These are phyloP conservation scores for Anthopleura xanthogrammica DNA, from an alignment of 92 coral and sea anemone genomes.

Conservation along the genomic window DNA sequence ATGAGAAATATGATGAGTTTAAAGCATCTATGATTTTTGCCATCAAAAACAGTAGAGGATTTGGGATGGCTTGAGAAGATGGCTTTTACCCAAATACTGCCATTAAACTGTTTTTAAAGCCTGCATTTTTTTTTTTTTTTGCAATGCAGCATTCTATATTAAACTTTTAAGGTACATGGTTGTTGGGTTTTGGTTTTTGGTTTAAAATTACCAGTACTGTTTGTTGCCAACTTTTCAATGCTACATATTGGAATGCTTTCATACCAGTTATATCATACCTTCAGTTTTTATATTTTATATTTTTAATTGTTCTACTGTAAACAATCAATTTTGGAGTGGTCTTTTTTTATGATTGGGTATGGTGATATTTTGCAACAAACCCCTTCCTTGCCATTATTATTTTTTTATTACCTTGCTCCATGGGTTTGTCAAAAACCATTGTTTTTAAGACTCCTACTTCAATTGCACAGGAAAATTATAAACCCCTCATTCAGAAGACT, in stretches of 20 bases:
- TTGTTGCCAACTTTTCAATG: neutral
- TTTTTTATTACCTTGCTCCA: neutral
- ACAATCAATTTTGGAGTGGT: neutral
- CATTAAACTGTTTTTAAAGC: neutral
- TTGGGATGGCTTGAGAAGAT: slow-evolving; percentile 43
- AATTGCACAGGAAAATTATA: neutral
- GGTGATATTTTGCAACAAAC: neutral
- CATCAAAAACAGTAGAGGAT: slow-evolving; percentile 46
- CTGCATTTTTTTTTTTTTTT: neutral
- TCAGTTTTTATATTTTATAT: neutral
- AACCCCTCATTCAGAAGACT: slow-evolving; percentile 6
- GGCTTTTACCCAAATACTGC: neutral
- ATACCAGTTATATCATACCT: neutral
- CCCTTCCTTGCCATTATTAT: neutral
- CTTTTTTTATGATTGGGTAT: neutral
- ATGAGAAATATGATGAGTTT: slow-evolving; percentile 42
- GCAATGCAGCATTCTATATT: neutral
- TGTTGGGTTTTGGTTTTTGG: slow-evolving; percentile 1
- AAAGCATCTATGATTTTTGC: slow-evolving; percentile 54
- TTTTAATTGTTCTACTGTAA: neutral
- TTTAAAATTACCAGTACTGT: neutral
- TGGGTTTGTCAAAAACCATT: neutral
- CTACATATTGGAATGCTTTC: neutral
- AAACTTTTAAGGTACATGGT: neutral
- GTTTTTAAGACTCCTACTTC: neutral